Base-by-base conservation (phyloP, 2,797 vertebrate species). In the Phoeniculus purpureus region DNA sequence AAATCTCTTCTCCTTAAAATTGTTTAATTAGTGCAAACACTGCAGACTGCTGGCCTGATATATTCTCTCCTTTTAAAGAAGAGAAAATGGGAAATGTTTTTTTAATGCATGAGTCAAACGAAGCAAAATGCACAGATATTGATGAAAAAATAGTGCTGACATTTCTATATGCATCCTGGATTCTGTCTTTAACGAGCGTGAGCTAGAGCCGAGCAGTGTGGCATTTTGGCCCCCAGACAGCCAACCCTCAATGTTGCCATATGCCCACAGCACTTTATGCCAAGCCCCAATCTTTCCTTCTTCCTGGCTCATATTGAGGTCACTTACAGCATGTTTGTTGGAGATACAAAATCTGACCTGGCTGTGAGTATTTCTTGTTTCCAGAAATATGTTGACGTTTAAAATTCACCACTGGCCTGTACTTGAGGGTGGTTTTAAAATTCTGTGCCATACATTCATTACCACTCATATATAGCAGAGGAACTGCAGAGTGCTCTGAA, bases 21-120 rank as follows among this genome's bases (percentile, higher is more conserved):
- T 64, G 37, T 81, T 90, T 68, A 80, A 91, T 91, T 93, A 90
- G 68, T 1, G 14, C 79, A 87, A 94, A 68, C 48, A 66, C 45
- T 90, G 66, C 17, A 71, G 56, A 85, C 52, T 90, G 56, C 50
- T 91, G 81, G 50, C 25, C 81, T 86, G 75, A 84, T 92, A 48
- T 20, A 27, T 66, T 60, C 23, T 65, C n/a, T 86, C 34, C 54
- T 17, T 71, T 80, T 87, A 88, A 89, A 84, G 60, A 58, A 81
- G 14, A 23, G 9, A 72, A 93, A 94, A 72, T 21, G 5, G 9
- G 29, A 17, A 2, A n/a, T 31, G 19, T n/a, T 25, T 47, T 37
- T 77, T 62, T 58, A 0, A 59, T 84, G 31, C 13, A 37, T 86
- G 48, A 66, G 51, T 64, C 66, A 82, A 90, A 85, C 45, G 23